phyloP scores from a whole-genome alignment of 2,113 vertebrate genomes.

The Brachyistius frenatus region DNA sequence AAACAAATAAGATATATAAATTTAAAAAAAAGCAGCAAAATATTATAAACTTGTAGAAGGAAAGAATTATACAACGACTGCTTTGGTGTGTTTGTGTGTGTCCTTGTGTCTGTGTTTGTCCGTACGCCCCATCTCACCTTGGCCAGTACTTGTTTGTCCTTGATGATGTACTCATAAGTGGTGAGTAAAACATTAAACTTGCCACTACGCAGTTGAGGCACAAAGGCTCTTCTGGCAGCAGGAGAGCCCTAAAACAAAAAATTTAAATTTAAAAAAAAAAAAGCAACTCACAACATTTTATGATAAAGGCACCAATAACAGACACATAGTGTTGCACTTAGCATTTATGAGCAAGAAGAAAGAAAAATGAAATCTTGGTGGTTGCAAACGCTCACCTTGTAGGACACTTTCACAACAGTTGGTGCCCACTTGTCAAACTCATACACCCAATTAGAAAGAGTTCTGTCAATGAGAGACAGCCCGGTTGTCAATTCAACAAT shows the following conservation, averaged over 20 bases:
- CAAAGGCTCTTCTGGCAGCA: constrained; percentile 91
- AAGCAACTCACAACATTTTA: neutral
- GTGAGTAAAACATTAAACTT: constrained; percentile 98
- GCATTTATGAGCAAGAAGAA: neutral
- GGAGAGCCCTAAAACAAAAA: constrained; percentile 90
- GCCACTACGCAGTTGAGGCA: constrained; percentile 94
- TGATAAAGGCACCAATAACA: neutral
- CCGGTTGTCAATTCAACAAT: neutral
- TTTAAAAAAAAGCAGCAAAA: constrained; percentile 9
- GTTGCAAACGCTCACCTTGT: constrained; percentile 87
- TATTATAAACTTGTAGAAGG: neutral
- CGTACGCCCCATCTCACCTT: constrained; percentile 84
- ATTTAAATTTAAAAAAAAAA: neutral
- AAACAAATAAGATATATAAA: neutral
- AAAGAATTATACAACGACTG: neutral
- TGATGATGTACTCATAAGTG: constrained; percentile 98
- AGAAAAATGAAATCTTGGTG: neutral
- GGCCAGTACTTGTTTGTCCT: constrained; percentile 97
- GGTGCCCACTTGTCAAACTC: constrained; percentile 99
- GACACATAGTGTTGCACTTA: neutral
- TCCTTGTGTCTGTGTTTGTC: constrained; percentile 19
- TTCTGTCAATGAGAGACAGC: constrained; percentile 80
- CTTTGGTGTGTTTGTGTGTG: neutral
- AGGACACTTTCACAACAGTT: constrained; percentile 96
- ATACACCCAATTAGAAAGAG: constrained; percentile 97